Evolutionary conservation across 2,888 invertebrate species (phyloP).

Genomic region (Trimorus sp.): DNA sequence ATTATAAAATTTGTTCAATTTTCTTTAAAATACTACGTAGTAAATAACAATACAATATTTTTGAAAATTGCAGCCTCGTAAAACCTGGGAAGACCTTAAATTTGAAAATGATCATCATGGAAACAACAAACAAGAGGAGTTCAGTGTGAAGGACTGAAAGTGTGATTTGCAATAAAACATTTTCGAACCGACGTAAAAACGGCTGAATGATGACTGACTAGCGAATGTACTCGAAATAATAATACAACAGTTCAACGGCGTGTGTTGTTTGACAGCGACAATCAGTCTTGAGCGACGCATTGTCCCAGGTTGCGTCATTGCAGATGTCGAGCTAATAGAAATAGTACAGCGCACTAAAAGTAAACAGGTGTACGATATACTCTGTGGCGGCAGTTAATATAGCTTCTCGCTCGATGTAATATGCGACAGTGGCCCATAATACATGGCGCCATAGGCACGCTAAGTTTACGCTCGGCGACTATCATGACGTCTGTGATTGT

Average conservation of each 20-base stretch:
- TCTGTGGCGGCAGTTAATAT: slow-evolving; percentile 60
- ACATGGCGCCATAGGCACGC: slow-evolving; percentile 60
- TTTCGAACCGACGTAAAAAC: neutral
- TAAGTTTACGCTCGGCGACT: slow-evolving; percentile 59
- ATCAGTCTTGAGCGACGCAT: slow-evolving; percentile 47
- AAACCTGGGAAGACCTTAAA: too few species aligned
- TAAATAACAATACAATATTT: too few species aligned
- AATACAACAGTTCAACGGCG: slow-evolving; percentile 25
- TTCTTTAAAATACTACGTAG: too few species aligned
- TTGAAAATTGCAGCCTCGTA: too few species aligned
- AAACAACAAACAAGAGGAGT: too few species aligned
- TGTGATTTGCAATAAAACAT: too few species aligned
- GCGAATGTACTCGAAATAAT: slow-evolving; percentile 25
- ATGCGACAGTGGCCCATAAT: slow-evolving; percentile 66
- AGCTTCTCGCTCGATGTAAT: slow-evolving; percentile 67
- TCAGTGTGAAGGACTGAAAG: too few species aligned
- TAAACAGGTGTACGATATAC: slow-evolving; percentile 72
- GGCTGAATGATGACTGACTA: slow-evolving; percentile 34
- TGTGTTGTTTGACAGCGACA: slow-evolving; percentile 43
- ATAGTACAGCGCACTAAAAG: slow-evolving; percentile 70
- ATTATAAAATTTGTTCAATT: too few species aligned
- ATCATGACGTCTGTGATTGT: slow-evolving; percentile 49
- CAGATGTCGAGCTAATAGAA: slow-evolving; percentile 68
- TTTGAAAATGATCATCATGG: too few species aligned
- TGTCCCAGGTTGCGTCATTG: slow-evolving; percentile 55